Percentiles rank a stretch among this genome's conserved stretches.
Evolutionary conservation across 2,797 vertebrate species (phyloP).

Genomic region (Chelmon rostratus): DNA sequence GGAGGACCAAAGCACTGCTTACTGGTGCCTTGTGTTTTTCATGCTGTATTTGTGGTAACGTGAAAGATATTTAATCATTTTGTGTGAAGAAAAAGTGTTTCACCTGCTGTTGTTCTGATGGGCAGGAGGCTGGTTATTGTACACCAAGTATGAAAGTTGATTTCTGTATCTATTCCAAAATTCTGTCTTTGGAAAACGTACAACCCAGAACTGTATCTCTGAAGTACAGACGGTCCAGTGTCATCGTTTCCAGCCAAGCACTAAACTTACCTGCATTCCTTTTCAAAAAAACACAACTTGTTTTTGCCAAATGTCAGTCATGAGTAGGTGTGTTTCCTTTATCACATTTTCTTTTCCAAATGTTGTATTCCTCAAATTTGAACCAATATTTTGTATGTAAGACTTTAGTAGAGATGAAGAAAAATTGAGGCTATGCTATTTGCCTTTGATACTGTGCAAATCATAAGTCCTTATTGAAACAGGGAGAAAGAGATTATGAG

Average conservation of each 20-base stretch:
- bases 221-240: not conserved
- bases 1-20: conserved; percentile 55
- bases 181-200: not conserved
- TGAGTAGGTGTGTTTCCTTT: not conserved
- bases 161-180: not conserved
- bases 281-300: not conserved
- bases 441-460: conserved; percentile 32
- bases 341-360: not conserved
- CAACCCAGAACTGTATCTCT: not conserved
- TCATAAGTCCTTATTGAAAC: not conserved
- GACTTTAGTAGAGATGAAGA: not conserved
- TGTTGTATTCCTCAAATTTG: conserved; percentile 1
- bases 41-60: not conserved
- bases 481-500: not conserved
- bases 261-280: conserved; percentile 36
- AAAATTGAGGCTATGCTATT: not conserved
- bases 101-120: not conserved
- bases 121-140: not conserved
- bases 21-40: conserved; percentile 56
- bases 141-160: not conserved
- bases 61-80: not conserved
- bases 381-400: conserved; percentile 11
- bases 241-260: not conserved
- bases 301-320: conserved; percentile 11
- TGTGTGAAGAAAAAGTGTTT: not conserved